phyloP scores from a whole-genome alignment of 1,140 invertebrate species.

The Lordiphosa stackelbergi region DNA sequence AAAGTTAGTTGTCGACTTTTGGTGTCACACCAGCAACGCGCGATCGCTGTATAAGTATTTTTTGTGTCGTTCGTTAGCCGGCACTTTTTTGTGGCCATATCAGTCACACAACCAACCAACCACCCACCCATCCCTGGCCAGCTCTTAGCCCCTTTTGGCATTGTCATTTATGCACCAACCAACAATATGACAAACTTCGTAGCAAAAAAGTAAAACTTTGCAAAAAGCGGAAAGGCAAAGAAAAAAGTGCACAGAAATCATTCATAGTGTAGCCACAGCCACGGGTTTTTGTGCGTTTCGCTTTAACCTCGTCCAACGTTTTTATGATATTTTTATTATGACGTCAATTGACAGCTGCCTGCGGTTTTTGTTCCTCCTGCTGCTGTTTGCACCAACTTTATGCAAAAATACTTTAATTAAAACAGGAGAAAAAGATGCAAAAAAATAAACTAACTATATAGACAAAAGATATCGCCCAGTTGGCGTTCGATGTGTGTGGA shows the following conservation, averaged over 20 bases:
- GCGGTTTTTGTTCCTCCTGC: slow-evolving; percentile 5
- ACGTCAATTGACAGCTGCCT: slow-evolving; percentile 33
- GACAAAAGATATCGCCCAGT: neutral
- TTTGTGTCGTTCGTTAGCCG: slow-evolving; percentile 1
- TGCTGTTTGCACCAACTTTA: slow-evolving; percentile 9
- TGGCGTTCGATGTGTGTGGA: slow-evolving; percentile 4
- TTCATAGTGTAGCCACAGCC: too few relatives aligned
- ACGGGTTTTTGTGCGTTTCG: too few relatives aligned
- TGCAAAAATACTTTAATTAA: slow-evolving; percentile 11
- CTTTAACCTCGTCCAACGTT: slow-evolving; percentile 8
- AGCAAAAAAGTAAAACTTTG: neutral
- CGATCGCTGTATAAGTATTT: neutral
- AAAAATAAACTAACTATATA: slow-evolving; percentile 3
- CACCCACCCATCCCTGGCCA: neutral
- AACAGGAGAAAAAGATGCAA: slow-evolving; percentile 3
- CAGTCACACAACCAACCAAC: neutral
- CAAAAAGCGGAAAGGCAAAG: neutral
- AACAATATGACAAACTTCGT: slow-evolving; percentile 10
- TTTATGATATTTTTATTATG: slow-evolving; percentile 38
- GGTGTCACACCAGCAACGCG: slow-evolving; percentile 1
- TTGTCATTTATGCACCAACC: slow-evolving; percentile 14
- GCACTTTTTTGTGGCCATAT: too few relatives aligned
- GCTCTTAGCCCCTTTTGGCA: neutral
- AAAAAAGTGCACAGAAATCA: slow-evolving; percentile 1
- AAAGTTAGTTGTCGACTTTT: slow-evolving; percentile 17